Evolutionary conservation across 2,797 vertebrate genomes (phyloP).

Genomic region (Xiphophorus birchmanni): DNA sequence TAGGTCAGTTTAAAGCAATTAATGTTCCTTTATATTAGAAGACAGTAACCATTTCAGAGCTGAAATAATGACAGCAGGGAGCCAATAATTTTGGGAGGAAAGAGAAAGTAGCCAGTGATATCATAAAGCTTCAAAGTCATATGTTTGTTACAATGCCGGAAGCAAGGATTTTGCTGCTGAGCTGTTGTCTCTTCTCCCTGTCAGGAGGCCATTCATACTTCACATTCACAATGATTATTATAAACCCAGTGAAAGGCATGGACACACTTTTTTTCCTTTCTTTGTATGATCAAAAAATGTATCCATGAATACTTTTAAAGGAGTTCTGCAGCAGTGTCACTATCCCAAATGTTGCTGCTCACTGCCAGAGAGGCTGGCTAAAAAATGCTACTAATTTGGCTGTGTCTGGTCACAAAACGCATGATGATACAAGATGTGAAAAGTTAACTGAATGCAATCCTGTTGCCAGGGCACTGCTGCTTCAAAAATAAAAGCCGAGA

Average conservation of each 20-base stretch:
- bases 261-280: background rate
- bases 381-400: background rate
- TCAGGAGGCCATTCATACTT: background rate
- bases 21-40: background rate
- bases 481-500: too few species aligned
- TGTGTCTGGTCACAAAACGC: too few species aligned
- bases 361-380: background rate
- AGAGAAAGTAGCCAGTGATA: slow-evolving; percentile 8
- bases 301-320: background rate
- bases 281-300: background rate
- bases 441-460: too few species aligned
- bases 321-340: background rate
- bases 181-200: background rate
- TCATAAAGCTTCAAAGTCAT: slow-evolving; percentile 27
- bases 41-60: slow-evolving; percentile 4
- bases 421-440: too few species aligned
- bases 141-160: slow-evolving; percentile 11
- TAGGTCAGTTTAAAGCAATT: slow-evolving; percentile 1
- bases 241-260: background rate
- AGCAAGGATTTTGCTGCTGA: slow-evolving; percentile 11
- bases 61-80: slow-evolving; percentile 4
- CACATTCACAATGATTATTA: background rate
- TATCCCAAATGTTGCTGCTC: background rate
- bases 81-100: background rate
- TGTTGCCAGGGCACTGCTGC: too few species aligned